These are phyloP conservation scores for Hypothenemus hampei DNA, from an alignment of 1,140 invertebrate genomes.

Conservation along the genomic window DNA sequence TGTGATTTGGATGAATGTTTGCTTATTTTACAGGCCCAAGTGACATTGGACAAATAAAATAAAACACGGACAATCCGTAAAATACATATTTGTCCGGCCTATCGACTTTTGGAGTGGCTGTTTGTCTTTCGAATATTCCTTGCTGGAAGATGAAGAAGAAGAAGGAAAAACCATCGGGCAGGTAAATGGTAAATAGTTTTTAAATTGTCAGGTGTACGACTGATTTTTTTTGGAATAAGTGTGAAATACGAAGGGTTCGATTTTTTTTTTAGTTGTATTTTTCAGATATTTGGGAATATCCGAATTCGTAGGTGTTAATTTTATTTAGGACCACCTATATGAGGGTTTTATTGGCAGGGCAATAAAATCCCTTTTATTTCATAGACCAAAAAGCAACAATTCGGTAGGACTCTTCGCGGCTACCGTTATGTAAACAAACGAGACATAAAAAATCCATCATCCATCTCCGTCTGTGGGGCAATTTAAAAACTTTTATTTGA, in stretches of 20 bases:
- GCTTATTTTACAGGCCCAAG: constrained; percentile 39
- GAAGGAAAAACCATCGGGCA: constrained; percentile 3
- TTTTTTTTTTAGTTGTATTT: no score
- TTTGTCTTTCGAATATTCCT: constrained; percentile 17
- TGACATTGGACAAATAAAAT: constrained; percentile 41
- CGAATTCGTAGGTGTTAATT: constrained; percentile 4
- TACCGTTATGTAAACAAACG: constrained; percentile 5
- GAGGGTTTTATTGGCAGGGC: not conserved
- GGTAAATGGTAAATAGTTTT: constrained; percentile 15
- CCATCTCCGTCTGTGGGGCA: no score
- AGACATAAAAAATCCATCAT: no score
- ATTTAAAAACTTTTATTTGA: not conserved
- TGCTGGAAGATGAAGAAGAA: not conserved
- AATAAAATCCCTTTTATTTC: not conserved
- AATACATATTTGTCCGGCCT: constrained; percentile 40
- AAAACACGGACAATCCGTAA: constrained; percentile 43
- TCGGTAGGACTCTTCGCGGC: not conserved
- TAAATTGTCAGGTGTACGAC: not conserved
- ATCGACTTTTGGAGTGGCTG: constrained; percentile 35
- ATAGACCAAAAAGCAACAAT: not conserved
- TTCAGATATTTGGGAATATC: no score
- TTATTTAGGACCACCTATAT: constrained; percentile 8
- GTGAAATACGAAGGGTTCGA: no score
- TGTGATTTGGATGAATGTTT: constrained; percentile 34
- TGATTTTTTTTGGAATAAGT: constrained; percentile 5